phyloP scores from a whole-genome alignment of 1,140 invertebrate genomes.

The Trichonephila inaurata region DNA sequence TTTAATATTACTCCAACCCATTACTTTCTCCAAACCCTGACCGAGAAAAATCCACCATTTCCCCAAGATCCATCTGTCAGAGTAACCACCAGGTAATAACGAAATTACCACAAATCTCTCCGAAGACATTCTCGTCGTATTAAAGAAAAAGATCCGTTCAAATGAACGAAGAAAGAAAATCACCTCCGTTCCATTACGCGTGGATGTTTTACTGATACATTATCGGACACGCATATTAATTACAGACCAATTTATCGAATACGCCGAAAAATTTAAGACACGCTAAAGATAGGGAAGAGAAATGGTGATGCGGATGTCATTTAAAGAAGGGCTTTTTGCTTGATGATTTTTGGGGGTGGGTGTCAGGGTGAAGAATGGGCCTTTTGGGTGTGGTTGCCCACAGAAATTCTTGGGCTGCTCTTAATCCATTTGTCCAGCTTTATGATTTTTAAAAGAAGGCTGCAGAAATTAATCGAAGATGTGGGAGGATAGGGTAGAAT shows the following conservation, averaged over 20 bases:
- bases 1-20: no score
- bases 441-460: slow-evolving; percentile 22
- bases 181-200: slow-evolving; percentile 56
- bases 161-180: slow-evolving; percentile 21
- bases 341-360: slow-evolving; percentile 65
- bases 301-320: slow-evolving; percentile 69
- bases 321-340: slow-evolving; percentile 51
- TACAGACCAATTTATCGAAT: slow-evolving; percentile 72
- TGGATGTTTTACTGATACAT: slow-evolving; percentile 35
- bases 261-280: slow-evolving; percentile 65
- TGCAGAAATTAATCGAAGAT: slow-evolving; percentile 40
- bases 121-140: background rate
- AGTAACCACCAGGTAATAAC: slow-evolving; percentile 29
- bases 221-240: slow-evolving; percentile 76
- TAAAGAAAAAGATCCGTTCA: slow-evolving; percentile 24
- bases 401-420: background rate
- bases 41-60: no score
- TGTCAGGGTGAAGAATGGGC: slow-evolving; percentile 45
- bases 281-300: slow-evolving; percentile 59
- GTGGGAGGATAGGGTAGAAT: background rate
- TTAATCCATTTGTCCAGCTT: slow-evolving; percentile 41
- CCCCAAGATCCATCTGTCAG: no score
- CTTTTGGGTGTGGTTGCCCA: slow-evolving; percentile 67
- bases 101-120: slow-evolving; percentile 39
- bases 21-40: no score